phyloP scores from a whole-genome alignment of 2,797 vertebrate genomes.

The Melanotaenia parkinsoni region DNA sequence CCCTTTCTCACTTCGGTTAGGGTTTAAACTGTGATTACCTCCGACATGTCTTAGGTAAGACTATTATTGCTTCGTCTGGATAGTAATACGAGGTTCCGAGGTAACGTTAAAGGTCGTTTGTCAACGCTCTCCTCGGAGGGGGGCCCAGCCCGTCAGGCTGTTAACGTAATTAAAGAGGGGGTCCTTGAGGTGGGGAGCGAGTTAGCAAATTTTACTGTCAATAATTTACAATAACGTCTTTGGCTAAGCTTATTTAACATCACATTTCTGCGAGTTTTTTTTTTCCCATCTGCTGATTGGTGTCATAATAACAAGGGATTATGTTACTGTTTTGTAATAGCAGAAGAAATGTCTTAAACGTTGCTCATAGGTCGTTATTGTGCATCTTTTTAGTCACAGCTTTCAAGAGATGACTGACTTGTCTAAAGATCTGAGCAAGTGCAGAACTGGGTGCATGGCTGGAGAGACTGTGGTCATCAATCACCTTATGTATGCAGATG shows the following conservation, averaged over 20 bases:
- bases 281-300: neutral
- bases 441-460: no score
- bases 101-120: conserved; percentile 78
- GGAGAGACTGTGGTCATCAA: no score
- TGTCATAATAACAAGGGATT: neutral
- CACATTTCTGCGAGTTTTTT: neutral
- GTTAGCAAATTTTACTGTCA: conserved; percentile 18
- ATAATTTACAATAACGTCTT: neutral
- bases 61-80: neutral
- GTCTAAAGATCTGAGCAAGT: no score
- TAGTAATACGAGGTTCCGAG: neutral
- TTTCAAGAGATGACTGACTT: neutral
- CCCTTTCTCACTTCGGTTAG: neutral
- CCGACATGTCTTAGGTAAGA: conserved; percentile 45
- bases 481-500: no score
- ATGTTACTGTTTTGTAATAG: neutral
- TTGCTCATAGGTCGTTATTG: neutral
- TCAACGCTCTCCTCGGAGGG: conserved; percentile 82
- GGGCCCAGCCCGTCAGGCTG: conserved; percentile 59
- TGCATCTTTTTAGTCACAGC: conserved; percentile 7
- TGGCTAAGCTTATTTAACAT: neutral
- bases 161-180: conserved; percentile 54
- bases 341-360: neutral
- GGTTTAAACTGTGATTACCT: neutral
- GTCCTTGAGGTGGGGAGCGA: conserved; percentile 74